Conservation (phyloP, 1,140 invertebrate species). For the Capitella teleta region DNA sequence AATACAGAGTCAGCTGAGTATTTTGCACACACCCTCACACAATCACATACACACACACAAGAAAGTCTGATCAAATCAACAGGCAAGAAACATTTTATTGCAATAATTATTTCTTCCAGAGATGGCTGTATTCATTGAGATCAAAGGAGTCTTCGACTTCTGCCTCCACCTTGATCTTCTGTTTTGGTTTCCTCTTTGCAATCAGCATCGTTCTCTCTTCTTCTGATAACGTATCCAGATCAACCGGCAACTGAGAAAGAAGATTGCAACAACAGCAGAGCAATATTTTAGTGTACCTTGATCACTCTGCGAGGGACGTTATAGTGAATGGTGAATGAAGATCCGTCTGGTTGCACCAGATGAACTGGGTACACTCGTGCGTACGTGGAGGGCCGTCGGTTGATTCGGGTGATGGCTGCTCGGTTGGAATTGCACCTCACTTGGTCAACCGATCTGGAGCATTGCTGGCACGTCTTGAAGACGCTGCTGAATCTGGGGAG, state of each 20-base stretch:
- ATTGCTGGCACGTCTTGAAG: too few species aligned
- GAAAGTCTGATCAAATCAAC: too few species aligned
- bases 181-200: conserved; percentile 59
- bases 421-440: conserved; percentile 51
- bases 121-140: conserved; percentile 62
- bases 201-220: conserved; percentile 55
- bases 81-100: too few species aligned
- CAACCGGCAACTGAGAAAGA: conserved; percentile 58
- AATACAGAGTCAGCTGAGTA: too few species aligned
- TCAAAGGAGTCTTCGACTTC: conserved; percentile 66
- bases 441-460: too few species aligned
- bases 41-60: too few species aligned
- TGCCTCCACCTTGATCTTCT: conserved; percentile 62
- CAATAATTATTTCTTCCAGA: conserved; percentile 62
- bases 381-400: conserved; percentile 56
- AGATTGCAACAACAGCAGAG: background rate
- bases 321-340: conserved; percentile 67
- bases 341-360: conserved; percentile 69
- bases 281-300: conserved; percentile 47
- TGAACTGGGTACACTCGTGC: conserved; percentile 60
- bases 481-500: too few species aligned
- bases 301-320: conserved; percentile 73
- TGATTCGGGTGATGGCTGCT: conserved; percentile 57
- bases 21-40: too few species aligned
- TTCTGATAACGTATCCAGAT: conserved; percentile 57